Conservation (phyloP, 1,140 invertebrate species). For the Armadillidium nasatum region DNA sequence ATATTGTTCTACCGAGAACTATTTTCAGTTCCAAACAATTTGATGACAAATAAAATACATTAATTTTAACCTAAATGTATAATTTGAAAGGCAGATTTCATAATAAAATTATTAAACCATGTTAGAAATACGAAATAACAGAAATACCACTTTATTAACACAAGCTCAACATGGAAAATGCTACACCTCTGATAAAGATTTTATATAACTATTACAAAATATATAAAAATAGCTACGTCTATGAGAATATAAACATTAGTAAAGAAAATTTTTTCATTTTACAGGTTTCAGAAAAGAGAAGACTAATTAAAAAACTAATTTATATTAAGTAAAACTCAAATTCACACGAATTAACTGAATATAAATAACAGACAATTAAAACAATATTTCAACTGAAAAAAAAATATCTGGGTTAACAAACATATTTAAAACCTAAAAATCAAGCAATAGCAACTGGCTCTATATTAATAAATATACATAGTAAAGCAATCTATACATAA, state of each 20-base stretch:
- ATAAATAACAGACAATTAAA: no score
- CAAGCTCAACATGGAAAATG: not conserved
- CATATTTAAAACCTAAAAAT: not conserved
- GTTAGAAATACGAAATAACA: not conserved
- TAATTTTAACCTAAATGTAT: no score
- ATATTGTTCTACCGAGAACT: no score
- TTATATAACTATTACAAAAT: slow-evolving; percentile 6
- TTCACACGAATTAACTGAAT: no score
- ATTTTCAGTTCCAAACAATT: no score
- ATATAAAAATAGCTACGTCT: slow-evolving; percentile 10
- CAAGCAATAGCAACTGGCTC: not conserved
- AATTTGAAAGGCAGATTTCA: no score
- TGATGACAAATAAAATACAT: no score
- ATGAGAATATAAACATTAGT: slow-evolving; percentile 5
- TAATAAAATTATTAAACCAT: no score
- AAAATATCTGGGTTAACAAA: no score
- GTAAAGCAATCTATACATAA: not conserved
- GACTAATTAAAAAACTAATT: not conserved
- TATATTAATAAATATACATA: slow-evolving; percentile 1
- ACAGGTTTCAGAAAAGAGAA: not conserved
- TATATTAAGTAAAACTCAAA: no score
- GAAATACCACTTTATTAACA: slow-evolving; percentile 12
- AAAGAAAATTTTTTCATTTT: not conserved
- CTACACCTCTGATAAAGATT: slow-evolving; percentile 10
- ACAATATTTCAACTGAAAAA: no score